Conservation (phyloP, 1,140 invertebrate species). For the Procambarus virginalis region DNA sequence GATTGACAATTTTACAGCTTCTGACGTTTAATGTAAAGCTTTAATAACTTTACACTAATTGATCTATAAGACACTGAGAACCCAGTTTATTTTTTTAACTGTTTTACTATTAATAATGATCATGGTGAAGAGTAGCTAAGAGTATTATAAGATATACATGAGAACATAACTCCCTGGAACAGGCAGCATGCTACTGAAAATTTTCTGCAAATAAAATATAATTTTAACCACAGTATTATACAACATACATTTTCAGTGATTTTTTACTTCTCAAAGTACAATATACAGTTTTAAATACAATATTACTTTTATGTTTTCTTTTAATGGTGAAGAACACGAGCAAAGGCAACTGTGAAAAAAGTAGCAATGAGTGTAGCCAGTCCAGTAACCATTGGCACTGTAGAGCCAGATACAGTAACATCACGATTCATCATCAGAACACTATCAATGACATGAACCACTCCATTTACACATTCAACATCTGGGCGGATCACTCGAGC, state of each 20-base stretch:
- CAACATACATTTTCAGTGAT: neutral
- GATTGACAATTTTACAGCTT: neutral
- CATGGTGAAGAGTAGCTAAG: neutral
- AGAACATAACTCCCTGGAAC: neutral
- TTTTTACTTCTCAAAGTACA: neutral
- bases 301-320: neutral
- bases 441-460: constrained; percentile 92
- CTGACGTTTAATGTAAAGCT: neutral
- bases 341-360: constrained; percentile 52
- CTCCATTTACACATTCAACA: constrained; percentile 93
- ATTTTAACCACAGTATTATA: neutral
- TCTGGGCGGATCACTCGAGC: constrained; percentile 90
- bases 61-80: neutral
- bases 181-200: neutral
- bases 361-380: constrained; percentile 31
- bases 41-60: neutral
- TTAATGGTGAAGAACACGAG: constrained; percentile 46
- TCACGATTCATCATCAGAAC: constrained; percentile 89
- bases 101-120: neutral
- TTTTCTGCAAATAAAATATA: neutral
- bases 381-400: constrained; percentile 12
- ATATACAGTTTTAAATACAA: neutral
- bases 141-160: neutral
- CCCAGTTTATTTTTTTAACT: neutral
- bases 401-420: constrained; percentile 80